These are phyloP conservation scores for Scolopax bukidnonensis DNA, from an alignment of 2,797 vertebrate species.

Conservation along the genomic window DNA sequence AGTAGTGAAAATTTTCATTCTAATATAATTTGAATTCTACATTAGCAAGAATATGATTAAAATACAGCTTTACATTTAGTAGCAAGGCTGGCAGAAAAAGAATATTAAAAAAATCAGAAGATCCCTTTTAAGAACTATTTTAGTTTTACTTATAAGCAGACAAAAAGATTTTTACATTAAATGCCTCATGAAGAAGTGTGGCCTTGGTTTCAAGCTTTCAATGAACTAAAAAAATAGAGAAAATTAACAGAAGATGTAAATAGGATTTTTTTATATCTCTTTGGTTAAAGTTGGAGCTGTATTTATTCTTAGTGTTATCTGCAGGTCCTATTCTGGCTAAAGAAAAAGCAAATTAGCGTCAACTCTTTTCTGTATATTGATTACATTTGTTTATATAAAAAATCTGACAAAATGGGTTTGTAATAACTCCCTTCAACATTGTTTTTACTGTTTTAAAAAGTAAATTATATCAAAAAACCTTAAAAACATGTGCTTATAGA, in stretches of 20 bases:
- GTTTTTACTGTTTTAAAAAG: background rate
- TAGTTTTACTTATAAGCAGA: background rate
- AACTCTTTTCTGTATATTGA: background rate
- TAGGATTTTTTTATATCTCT: background rate
- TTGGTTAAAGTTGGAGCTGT: background rate
- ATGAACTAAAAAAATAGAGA: constrained; percentile 34
- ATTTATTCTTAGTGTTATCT: background rate
- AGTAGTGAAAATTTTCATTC: background rate
- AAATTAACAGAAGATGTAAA: constrained; percentile 28
- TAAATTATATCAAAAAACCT: background rate
- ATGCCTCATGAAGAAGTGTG: background rate
- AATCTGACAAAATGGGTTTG: background rate
- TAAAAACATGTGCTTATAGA: background rate
- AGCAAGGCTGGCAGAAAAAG: background rate
- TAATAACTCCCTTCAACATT: background rate
- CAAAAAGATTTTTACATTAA: background rate
- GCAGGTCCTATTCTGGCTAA: background rate
- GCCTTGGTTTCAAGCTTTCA: constrained; percentile 4
- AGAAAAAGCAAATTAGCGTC: background rate
- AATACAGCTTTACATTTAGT: constrained; percentile 5
- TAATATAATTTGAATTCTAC: background rate
- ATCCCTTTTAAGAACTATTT: constrained; percentile 12
- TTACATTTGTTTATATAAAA: background rate
- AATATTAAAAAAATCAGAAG: background rate
- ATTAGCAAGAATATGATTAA: background rate